Evolutionary conservation across 53 echinoderm and acorn worm species (phyloP), one percentile per base, ranked within the genome.

Genomic region (Stichopus horrens): DNA sequence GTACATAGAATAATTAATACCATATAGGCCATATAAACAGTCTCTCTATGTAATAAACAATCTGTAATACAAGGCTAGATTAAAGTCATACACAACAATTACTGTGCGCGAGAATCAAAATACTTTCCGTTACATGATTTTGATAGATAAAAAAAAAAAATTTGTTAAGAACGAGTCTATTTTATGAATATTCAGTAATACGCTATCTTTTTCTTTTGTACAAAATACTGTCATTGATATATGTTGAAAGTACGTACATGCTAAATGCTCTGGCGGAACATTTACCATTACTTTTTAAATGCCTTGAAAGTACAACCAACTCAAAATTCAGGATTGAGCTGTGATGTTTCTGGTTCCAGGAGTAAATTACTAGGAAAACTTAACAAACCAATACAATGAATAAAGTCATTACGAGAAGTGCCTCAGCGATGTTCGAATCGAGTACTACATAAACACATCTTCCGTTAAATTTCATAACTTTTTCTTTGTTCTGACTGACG

Each of bases 151-250:
- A 63, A 63, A 63, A 10, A 60, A 63, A 63, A 63, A 4, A 10
- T 63, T 8, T 63, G 63, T 63, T 63, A 63, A 63, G 63, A 63
- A 63, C 16, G 8, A 16, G 10, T 63, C 11, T 63, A 63, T 63
- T 10, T 63, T 63, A 63, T 16, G 63, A 63, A 13, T 63, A 63
- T 63, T 63, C 63, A 63, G 37, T 63, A 63, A 63, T 63, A 63
- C 16, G 4, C 63, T 63, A 4, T 78, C 11, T 53, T 16, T 78
- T n/a, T 78, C 4, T 53, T 78, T 78, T 55, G 55, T 78, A 78
- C 78, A 78, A 78, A 78, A 78, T 78, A 78, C 78, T 78, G 78
- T 78, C 78, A 54, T 78, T 78, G 18, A 53, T 78, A 54, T 53
- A 78, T 78, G 78, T 78, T 23, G 53, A 76, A 78, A 54, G 78